Conservation (phyloP, 2,888 invertebrate genomes). For the Campopleginae sp. region DNA sequence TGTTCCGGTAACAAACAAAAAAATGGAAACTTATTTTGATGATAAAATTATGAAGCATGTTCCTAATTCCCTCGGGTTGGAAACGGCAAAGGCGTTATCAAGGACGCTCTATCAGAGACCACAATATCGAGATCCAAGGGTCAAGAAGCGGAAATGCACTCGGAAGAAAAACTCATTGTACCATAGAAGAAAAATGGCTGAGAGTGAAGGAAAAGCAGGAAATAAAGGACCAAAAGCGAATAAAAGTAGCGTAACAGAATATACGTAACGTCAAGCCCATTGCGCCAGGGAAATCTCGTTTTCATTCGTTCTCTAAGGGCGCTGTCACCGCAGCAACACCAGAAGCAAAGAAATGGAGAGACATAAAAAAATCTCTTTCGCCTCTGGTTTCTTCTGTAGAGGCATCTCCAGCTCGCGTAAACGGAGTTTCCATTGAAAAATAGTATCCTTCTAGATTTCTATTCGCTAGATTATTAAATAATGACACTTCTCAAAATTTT, state of each 20-base stretch:
- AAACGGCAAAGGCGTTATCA: neutral
- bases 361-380: slow-evolving; percentile 20
- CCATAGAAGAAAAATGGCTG: slow-evolving; percentile 58
- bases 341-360: neutral
- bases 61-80: neutral
- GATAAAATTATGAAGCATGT: neutral
- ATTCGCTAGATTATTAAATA: neutral
- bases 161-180: slow-evolving; percentile 56
- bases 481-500: neutral
- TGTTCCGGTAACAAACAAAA: neutral
- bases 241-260: slow-evolving; percentile 44
- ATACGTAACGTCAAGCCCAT: slow-evolving; percentile 51
- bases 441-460: neutral
- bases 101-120: neutral
- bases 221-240: slow-evolving; percentile 25
- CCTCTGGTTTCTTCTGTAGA: slow-evolving; percentile 18
- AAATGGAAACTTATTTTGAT: neutral
- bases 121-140: neutral
- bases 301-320: slow-evolving; percentile 73
- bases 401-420: neutral
- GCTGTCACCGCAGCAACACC: slow-evolving; percentile 46
- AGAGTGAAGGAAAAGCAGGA: slow-evolving; percentile 36
- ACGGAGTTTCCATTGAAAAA: neutral
- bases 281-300: slow-evolving; percentile 76
- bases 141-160: slow-evolving; percentile 11